Conservation (phyloP, 2,797 vertebrate genomes). For the Pelodytes ibericus region DNA sequence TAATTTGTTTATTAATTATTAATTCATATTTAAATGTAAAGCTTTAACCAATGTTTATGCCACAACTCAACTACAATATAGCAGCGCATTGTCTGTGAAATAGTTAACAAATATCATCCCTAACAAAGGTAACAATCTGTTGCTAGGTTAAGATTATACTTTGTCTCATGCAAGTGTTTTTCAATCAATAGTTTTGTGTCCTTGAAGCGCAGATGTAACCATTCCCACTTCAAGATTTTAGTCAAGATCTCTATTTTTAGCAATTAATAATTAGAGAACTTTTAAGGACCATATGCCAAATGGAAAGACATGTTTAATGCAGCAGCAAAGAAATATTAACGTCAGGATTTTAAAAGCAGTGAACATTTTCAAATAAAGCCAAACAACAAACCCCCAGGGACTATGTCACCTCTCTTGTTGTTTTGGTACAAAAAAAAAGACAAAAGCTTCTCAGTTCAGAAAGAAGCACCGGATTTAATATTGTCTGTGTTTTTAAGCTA, state of each 20-base stretch:
- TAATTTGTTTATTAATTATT: too few relatives aligned
- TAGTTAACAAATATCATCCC: background rate
- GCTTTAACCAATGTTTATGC: too few relatives aligned
- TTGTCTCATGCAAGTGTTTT: background rate
- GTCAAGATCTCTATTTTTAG: slow-evolving; percentile 36
- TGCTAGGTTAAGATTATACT: background rate
- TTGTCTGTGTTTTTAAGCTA: background rate
- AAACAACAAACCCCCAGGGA: background rate
- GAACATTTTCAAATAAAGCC: background rate
- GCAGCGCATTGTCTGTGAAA: background rate
- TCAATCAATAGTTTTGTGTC: slow-evolving; percentile 27
- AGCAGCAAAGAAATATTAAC: slow-evolving; percentile 25
- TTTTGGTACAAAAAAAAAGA: background rate
- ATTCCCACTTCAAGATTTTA: slow-evolving; percentile 30
- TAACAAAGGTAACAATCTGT: background rate
- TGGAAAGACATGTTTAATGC: slow-evolving; percentile 17
- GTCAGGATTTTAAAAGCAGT: slow-evolving; percentile 20
- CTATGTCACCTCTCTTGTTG: background rate
- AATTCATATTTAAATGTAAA: too few relatives aligned
- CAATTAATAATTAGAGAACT: slow-evolving; percentile 27
- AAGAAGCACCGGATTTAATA: background rate
- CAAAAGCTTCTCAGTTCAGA: background rate
- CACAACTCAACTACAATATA: background rate
- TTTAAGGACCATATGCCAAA: slow-evolving; percentile 16
- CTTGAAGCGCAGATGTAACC: slow-evolving; percentile 24